Base-by-base conservation (phyloP, 2,888 invertebrate genomes). In the Eupithecia centaureata region DNA sequence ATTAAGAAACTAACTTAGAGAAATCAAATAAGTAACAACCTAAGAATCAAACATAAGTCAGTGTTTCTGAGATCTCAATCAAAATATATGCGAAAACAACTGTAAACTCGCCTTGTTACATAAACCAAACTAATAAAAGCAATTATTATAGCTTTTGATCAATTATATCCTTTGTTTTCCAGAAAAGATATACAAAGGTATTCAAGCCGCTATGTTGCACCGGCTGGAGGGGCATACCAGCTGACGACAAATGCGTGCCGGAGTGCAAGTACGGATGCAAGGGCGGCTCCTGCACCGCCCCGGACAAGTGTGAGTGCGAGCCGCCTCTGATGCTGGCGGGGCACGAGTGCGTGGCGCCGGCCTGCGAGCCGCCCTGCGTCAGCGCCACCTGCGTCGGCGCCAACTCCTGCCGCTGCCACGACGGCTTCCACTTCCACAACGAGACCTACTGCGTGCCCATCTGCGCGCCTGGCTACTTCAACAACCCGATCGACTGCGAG, bases 281-380 rank as follows among this genome's bases (percentile, higher is more conserved):
- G 0, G 75, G 83, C 47, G 86, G 87, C 0, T 79, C 72, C 0
- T 94, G 93, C 70, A 66, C 79, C 0, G 76, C 74, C 0, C 83
- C 85, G 0, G 73, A 82, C 12, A 54, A 65, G 0, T 92, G 92
- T 73, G 35, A 63, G n/a, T 92, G 92, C 66, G 67, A 76, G 0
- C 74, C 79, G 0, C 86, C 86, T 0, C 75, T 77, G 12, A 32
- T 64, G 2, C 61, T 81, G 5, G 51, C 67, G n/a, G 74, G 74
- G 7, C 64, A 75, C 22, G 70, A 66, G 0, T 83, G 83, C 47
- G 63, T 75, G 2, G 75, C 74, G 10, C 89, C 91, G 0, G 72
- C 78, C 0, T 94, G 94, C 63, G 78, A 84, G 56, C 89, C 89
- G 25, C 79, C 84, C 0, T 94, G 94, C 72, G 72, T 92, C 71